Conservation (phyloP, 1,140 invertebrate genomes). For the Aphaenogaster ashmeadi region DNA sequence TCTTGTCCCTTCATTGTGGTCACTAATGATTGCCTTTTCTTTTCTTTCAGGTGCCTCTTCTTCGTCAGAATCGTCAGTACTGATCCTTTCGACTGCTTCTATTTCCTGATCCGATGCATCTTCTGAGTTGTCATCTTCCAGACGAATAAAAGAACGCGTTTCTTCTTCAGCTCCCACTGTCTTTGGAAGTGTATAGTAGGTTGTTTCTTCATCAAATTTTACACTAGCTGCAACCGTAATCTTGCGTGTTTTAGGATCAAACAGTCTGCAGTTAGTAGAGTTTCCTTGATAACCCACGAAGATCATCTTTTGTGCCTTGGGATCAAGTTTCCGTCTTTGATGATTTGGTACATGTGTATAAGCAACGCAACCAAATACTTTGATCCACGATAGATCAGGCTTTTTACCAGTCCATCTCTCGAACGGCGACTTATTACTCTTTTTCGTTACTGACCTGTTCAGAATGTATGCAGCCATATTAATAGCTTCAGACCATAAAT, state of each 20-base stretch:
- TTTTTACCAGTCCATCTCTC: background rate
- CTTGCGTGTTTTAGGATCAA: background rate
- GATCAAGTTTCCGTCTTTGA: background rate
- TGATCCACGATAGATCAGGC: background rate
- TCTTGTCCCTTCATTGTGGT: background rate
- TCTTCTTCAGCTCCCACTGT: background rate
- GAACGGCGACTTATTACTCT: background rate
- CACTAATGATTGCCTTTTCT: background rate
- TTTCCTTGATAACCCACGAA: background rate
- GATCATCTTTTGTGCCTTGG: background rate
- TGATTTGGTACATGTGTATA: background rate
- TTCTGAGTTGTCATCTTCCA: background rate
- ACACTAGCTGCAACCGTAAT: background rate
- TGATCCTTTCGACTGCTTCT: background rate
- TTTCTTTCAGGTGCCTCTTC: background rate
- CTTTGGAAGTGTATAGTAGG: too few relatives aligned
- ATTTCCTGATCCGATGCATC: background rate
- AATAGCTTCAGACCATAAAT: background rate
- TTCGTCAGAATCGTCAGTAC: background rate
- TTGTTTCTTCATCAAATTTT: background rate
- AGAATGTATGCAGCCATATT: conserved; percentile 4
- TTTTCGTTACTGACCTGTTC: background rate
- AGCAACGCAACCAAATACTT: background rate
- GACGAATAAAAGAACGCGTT: background rate
- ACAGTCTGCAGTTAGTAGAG: background rate